Base-by-base conservation (phyloP, 2,888 invertebrate genomes). In the Temnothorax rugatulus region DNA sequence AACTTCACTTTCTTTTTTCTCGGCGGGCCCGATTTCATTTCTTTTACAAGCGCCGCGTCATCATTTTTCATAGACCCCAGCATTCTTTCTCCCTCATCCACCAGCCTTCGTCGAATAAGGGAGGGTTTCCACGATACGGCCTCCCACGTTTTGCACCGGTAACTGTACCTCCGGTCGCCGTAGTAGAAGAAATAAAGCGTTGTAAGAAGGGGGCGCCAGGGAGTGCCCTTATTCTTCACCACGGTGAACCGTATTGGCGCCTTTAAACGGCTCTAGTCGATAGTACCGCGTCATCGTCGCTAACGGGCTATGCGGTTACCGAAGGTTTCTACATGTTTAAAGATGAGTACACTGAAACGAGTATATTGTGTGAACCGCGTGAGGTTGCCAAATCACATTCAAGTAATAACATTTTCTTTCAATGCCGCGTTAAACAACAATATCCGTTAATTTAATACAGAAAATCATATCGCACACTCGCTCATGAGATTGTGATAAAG, bases 11-110 rank as follows among this genome's bases (percentile, higher is more conserved):
- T 84, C 84, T 83, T 64, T 74, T 81, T 71, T 73, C 87, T 84
- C 88, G 76, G 76, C 87, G 90, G 91, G 91, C 92, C 93, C 94
- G 93, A 94, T 94, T 94, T 93, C 93, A 94, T 94, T 94, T 93
- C 93, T 93, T 93, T 93, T 93, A 91, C 92, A 92, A 93, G 88
- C 90, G 93, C 93, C 92, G 91, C 94, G 94, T 94, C 94, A 94
- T 94, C 94, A 94, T 94, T 94, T 94, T 94, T 94, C 94, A 94
- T 94, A 93, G 93, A 91, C 90, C 90, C 91, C 83, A 69, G 47
- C 54, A 38, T 52, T 47, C 77, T 83, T 76, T 76, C 76, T 84
- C 71, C 25, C 86, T 79, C 57, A 25, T 59, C 44, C 74, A 68
- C 44, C 74, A 68, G 83, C 50, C 83, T 84, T 86, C 57, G 63